Conservation (phyloP, 2,888 invertebrate genomes). For the Galerucella calmariensis region DNA sequence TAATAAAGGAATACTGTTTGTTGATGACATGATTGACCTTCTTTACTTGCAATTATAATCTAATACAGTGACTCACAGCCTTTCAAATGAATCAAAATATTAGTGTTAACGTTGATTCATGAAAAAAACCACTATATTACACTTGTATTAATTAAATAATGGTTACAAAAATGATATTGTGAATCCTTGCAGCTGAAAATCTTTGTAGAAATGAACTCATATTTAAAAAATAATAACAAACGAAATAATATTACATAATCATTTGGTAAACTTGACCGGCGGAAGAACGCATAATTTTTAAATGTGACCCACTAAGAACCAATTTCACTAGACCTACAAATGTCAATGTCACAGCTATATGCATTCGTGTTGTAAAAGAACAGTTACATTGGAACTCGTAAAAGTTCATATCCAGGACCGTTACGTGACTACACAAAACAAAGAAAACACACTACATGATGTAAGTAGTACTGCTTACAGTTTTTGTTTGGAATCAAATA, state of each 20-base stretch:
- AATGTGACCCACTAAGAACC: not conserved
- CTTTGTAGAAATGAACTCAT: too few species aligned
- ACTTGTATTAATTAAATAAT: not conserved
- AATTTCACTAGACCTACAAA: constrained; percentile 12
- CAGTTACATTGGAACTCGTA: not conserved
- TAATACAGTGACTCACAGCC: not conserved
- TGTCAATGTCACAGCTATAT: constrained; percentile 4
- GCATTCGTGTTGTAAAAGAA: not conserved
- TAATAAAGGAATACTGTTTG: not conserved
- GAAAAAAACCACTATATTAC: not conserved
- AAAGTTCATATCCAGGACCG: not conserved
- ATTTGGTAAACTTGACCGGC: not conserved
- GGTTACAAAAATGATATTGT: not conserved
- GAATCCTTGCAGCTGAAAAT: not conserved
- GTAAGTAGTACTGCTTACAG: not conserved
- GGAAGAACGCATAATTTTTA: not conserved
- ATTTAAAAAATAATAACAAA: not conserved
- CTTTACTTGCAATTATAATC: not conserved
- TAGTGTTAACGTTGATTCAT: not conserved
- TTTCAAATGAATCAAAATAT: not conserved
- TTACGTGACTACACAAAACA: not conserved
- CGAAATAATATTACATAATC: not conserved
- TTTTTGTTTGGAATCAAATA: not conserved
- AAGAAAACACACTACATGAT: not conserved
- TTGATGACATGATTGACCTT: not conserved